Base-by-base conservation (phyloP, 2,888 invertebrate species). In the Conchocele bisecta region DNA sequence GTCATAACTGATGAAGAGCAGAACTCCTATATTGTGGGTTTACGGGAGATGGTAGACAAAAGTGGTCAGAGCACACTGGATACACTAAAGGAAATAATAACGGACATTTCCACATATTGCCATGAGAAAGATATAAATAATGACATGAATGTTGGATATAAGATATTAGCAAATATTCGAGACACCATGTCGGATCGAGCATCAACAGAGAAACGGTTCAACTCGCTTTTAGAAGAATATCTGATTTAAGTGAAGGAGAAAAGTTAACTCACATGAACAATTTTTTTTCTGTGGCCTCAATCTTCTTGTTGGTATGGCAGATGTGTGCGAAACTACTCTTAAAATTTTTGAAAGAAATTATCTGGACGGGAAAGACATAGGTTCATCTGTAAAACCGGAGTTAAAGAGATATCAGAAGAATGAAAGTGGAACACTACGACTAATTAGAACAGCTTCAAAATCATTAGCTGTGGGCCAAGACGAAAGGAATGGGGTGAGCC, bases 261-360 rank as follows among this genome's bases (percentile, higher is more conserved):
- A 24, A 46, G 26, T 15, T 53, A 1, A 53, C 50, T n/a, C 33
- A 39, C 15, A 53, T 79, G 57, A 79, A 79, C 37, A 77, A 68
- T 44, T 72, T 75, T 44, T 72, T 72, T 50, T n/a, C n/a, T 76
- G 70, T 65, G 75, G 75, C 5, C 54, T 79, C 3, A 65, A 75
- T 29, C 29, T 69, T 3, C 42, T 78, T 7, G 68, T 72, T 11
- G 75, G 69, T 3, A 53, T 75, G 42, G 69, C 75, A 20, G 75
- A 67, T 48, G 20, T 33, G 15, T 58, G 61, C 22, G 68, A 78
- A 63, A 44, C 15, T 29, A 29, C 54, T 22, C 15, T 63, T 29
- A 63, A 61, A 22, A 53, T 56, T 37, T 73, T 72, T 72, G 64
- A 73, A 37, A 46, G 33, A 22, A 37, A 22, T 15, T 67, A 41